Percentiles rank a stretch among this genome's conserved stretches.
Conservation (phyloP, 2,888 invertebrate genomes). For the Notocelia uddmanniana region DNA sequence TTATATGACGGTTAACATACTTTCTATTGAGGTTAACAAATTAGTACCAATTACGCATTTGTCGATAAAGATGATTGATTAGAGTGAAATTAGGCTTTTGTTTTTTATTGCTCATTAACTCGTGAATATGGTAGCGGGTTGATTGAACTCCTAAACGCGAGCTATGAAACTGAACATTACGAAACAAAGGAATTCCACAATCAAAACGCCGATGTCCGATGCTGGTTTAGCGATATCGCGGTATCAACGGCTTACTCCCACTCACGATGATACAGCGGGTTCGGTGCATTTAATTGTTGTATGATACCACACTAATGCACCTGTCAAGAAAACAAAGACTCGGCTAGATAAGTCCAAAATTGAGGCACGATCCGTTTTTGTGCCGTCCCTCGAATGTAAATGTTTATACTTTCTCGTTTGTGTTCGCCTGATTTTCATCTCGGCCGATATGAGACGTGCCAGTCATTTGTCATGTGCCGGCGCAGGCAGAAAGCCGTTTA, state of each 20-base stretch:
- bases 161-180: conserved; percentile 49
- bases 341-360: conserved; percentile 80
- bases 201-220: conserved; percentile 62
- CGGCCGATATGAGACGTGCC: conserved; percentile 68
- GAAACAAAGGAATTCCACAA: conserved; percentile 78
- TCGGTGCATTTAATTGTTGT: conserved; percentile 84
- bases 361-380: conserved; percentile 74
- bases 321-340: conserved; percentile 84
- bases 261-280: conserved; percentile 77
- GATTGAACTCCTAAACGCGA: conserved; percentile 27
- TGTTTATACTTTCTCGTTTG: conserved; percentile 82
- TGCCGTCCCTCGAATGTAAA: conserved; percentile 77
- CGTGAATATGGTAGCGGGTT: conserved; percentile 18
- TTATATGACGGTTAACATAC: conserved; percentile 59
- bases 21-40: conserved; percentile 56
- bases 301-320: conserved; percentile 84
- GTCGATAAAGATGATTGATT: conserved; percentile 56
- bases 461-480: conserved; percentile 77
- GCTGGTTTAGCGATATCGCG: conserved; percentile 49
- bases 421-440: conserved; percentile 71
- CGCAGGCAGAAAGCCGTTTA: conserved; percentile 45
- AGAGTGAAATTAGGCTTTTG: conserved; percentile 45
- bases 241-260: conserved; percentile 56
- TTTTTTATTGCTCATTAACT: conserved; percentile 39
- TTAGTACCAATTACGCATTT: conserved; percentile 55